These are phyloP conservation scores for Apteryx mantelli DNA, from an alignment of 2,113 vertebrate genomes.

Conservation along the genomic window DNA sequence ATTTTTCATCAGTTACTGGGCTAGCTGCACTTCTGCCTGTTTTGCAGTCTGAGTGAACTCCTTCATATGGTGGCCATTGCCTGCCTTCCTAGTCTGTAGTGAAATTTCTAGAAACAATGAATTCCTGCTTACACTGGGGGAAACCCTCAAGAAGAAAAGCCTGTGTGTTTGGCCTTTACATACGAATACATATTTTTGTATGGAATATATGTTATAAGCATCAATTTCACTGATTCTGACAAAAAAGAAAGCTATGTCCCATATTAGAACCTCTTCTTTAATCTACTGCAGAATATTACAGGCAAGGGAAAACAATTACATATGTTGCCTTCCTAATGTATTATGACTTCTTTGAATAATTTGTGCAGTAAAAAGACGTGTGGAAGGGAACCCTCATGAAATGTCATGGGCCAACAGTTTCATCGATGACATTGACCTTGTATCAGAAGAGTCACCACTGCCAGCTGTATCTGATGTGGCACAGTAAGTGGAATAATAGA, in stretches of 20 bases:
- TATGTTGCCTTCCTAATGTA: neutral
- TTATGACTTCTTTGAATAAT: neutral
- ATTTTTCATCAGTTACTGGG: neutral
- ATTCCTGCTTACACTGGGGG: neutral
- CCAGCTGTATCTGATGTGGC: conserved; percentile 70
- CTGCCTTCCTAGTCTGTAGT: neutral
- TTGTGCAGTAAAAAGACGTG: conserved; percentile 65
- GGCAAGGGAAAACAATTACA: neutral
- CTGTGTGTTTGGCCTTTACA: neutral
- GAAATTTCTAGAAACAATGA: neutral
- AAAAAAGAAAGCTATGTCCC: neutral
- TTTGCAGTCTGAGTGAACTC: neutral
- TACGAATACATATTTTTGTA: neutral
- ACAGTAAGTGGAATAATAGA: conserved; percentile 77
- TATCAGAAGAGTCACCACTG: conserved; percentile 78
- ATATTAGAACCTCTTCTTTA: neutral
- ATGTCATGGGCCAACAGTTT: conserved; percentile 83
- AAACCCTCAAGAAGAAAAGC: neutral
- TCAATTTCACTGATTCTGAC: neutral
- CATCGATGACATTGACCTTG: conserved; percentile 81
- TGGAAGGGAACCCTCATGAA: conserved; percentile 69
- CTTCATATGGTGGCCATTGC: neutral
- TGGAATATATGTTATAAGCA: neutral
- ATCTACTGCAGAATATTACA: neutral
- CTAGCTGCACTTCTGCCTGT: neutral